Conservation (phyloP, 1,140 invertebrate species). For the Halictus rubicundus region DNA sequence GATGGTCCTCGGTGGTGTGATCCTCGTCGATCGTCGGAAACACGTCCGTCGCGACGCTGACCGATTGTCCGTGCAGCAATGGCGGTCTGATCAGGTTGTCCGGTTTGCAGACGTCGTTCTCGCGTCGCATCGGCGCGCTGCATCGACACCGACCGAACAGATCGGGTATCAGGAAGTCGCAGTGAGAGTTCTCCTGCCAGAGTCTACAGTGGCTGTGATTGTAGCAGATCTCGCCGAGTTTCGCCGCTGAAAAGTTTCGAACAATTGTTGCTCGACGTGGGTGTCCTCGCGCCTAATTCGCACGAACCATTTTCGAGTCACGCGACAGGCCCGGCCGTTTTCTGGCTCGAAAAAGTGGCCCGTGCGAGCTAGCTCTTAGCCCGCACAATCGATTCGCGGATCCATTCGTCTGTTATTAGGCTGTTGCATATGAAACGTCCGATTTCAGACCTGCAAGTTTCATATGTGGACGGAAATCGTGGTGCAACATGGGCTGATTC, state of each 20-base stretch:
- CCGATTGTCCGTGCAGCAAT: not conserved
- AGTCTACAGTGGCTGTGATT: conserved; percentile 92
- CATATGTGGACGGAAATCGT: too few relatives aligned
- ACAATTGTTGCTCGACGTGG: too few relatives aligned
- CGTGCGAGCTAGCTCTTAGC: too few relatives aligned
- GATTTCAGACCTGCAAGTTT: too few relatives aligned
- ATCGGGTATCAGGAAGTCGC: conserved; percentile 93
- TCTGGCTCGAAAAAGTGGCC: too few relatives aligned
- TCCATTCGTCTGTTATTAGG: too few relatives aligned
- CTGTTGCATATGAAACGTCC: too few relatives aligned
- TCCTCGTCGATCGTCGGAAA: conserved; percentile 5
- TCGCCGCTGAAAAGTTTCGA: conserved; percentile 86
- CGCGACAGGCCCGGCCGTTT: too few relatives aligned
- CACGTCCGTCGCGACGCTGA: not conserved
- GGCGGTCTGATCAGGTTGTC: conserved; percentile 72
- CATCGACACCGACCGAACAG: conserved; percentile 93
- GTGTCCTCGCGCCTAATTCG: too few relatives aligned
- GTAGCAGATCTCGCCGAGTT: conserved; percentile 92
- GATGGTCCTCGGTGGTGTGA: not conserved
- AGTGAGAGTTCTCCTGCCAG: conserved; percentile 90
- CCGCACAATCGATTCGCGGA: too few relatives aligned
- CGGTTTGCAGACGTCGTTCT: conserved; percentile 82
- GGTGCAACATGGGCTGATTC: too few relatives aligned
- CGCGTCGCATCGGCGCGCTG: conserved; percentile 85
- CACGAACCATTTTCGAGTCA: too few relatives aligned